These are phyloP conservation scores for Melanotaenia maccullochi DNA, from an alignment of 2,797 vertebrate species.

Conservation along the genomic window DNA sequence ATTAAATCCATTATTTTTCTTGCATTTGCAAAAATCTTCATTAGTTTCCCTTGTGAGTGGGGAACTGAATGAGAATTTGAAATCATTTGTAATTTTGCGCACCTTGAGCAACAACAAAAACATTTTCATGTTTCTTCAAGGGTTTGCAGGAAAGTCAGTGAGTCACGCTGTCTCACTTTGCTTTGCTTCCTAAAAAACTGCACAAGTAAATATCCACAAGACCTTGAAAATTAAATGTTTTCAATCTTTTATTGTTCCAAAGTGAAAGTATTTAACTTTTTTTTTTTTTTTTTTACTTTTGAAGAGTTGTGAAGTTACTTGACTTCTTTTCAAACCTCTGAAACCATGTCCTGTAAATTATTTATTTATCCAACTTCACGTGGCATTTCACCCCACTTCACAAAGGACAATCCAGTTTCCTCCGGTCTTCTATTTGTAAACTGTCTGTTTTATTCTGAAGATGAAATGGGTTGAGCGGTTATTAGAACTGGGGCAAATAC, in stretches of 20 bases:
- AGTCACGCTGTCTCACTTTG: slow-evolving; percentile 63
- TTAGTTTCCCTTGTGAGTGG: slow-evolving; percentile 10
- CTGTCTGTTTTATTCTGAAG: background rate
- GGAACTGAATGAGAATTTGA: slow-evolving; percentile 27
- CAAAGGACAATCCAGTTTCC: slow-evolving; percentile 2
- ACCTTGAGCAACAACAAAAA: slow-evolving; percentile 47
- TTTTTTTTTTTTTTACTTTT: slow-evolving; percentile 18
- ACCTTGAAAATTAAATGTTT: slow-evolving; percentile 58
- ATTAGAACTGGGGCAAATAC: background rate
- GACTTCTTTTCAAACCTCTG: slow-evolving; percentile 8
- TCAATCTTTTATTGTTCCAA: slow-evolving; percentile 32
- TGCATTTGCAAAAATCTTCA: slow-evolving; percentile 3
- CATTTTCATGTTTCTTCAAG: slow-evolving; percentile 33
- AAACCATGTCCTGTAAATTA: slow-evolving; percentile 8
- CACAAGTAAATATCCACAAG: slow-evolving; percentile 40
- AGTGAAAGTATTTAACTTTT: slow-evolving; percentile 21
- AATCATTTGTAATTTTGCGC: background rate
- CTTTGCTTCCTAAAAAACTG: slow-evolving; percentile 34
- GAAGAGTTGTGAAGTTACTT: slow-evolving; percentile 23
- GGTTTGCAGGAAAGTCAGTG: slow-evolving; percentile 46
- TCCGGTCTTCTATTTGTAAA: background rate
- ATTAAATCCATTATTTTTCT: slow-evolving; percentile 9
- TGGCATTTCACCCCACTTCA: background rate
- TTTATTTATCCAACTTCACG: slow-evolving; percentile 1
- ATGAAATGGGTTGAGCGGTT: background rate